These are phyloP conservation scores for Holothuria leucospilota DNA, from an alignment of 53 echinoderm and acorn worm species.

Conservation along the genomic window DNA sequence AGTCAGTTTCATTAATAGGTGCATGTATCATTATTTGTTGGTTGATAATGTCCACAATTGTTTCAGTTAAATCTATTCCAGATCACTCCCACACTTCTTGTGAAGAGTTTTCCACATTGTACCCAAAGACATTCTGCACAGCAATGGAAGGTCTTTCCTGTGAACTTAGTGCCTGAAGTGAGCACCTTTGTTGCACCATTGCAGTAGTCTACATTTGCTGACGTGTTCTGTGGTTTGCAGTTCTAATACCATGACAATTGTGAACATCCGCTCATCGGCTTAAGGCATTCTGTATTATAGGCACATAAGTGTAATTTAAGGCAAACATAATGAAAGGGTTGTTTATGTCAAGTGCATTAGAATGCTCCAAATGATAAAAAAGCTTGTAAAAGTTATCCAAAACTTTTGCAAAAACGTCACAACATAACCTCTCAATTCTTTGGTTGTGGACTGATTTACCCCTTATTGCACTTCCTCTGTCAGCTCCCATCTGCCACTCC, in stretches of 20 bases:
- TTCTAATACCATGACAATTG: conserved; percentile 45
- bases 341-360: conserved; percentile 10
- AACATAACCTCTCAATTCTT: conserved; percentile 59
- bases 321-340: conserved; percentile 10
- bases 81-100: neutral
- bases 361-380: conserved; percentile 58
- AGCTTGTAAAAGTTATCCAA: conserved; percentile 42
- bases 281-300: conserved; percentile 25
- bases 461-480: conserved; percentile 53
- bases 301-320: conserved; percentile 14
- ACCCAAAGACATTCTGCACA: neutral
- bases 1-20: neutral
- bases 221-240: conserved; percentile 34
- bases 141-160: neutral
- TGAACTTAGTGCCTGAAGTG: neutral
- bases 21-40: neutral
- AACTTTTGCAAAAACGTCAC: conserved; percentile 53
- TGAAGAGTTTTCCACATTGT: neutral
- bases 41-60: neutral
- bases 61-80: conserved; percentile 13
- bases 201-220: conserved; percentile 50
- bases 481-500: conserved; percentile 50
- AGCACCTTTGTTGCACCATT: conserved; percentile 59
- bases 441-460: conserved; percentile 64
- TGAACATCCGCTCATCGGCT: conserved; percentile 32